Evolutionary conservation across 1,140 invertebrate species (phyloP).

Genomic region (Caenorhabditis brenneri): DNA sequence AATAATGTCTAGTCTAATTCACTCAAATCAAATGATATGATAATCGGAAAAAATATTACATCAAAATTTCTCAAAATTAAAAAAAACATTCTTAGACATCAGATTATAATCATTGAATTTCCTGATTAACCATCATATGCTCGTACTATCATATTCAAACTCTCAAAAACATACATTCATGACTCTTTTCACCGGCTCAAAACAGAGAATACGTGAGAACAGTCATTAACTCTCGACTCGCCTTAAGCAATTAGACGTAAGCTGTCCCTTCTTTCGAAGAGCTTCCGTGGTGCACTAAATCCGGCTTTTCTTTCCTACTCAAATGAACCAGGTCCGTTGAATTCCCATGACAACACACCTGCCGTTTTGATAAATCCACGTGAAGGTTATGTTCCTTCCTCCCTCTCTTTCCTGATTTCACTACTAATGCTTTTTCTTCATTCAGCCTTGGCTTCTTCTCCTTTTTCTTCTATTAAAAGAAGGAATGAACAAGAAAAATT

Average conservation of each 20-base stretch:
- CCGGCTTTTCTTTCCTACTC: not conserved
- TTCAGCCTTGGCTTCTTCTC: not conserved
- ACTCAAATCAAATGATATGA: not conserved
- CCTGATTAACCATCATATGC: not conserved
- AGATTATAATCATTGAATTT: not conserved
- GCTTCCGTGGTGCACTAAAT: not conserved
- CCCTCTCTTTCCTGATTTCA: not conserved
- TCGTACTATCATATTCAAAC: not conserved
- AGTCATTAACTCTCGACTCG: not conserved
- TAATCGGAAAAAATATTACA: not conserved
- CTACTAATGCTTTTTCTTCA: not conserved
- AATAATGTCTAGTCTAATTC: too few species aligned
- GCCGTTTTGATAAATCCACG: not conserved
- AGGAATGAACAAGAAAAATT: not conserved
- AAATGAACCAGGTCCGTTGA: not conserved
- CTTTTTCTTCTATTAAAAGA: not conserved
- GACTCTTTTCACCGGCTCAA: not conserved
- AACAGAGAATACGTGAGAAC: not conserved
- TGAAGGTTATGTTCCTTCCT: too few species aligned
- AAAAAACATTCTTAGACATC: not conserved
- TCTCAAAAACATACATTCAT: not conserved
- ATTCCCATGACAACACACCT: not conserved
- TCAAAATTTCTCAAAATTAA: not conserved
- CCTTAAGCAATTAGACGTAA: not conserved
- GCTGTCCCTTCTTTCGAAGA: not conserved